Evolutionary conservation across 30 jellyfish, hydroid and myxozoan genomes (phyloP).

Genomic region (Mastigias papua): DNA sequence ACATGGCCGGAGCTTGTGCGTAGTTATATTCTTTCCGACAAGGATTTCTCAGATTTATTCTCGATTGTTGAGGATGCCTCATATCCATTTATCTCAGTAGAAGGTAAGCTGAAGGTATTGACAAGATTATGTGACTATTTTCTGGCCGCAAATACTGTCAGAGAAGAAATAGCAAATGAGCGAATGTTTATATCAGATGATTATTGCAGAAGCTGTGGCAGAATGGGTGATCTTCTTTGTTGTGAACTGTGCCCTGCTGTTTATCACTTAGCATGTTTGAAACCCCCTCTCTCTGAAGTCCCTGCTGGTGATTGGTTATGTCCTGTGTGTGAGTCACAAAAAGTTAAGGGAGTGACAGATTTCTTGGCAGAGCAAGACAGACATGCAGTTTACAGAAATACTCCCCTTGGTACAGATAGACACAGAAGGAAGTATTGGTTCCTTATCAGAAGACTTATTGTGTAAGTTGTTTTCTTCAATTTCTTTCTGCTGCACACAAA

Average conservation of each 20-base stretch:
- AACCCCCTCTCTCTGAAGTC: conserved; percentile 92
- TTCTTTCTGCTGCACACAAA: too few species aligned
- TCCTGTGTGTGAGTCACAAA: conserved; percentile 94
- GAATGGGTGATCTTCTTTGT: conserved; percentile 96
- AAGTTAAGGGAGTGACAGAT: conserved; percentile 93
- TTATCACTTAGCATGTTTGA: conserved; percentile 92
- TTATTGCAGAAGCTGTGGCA: conserved; percentile 92
- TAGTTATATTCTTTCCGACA: conserved; percentile 82
- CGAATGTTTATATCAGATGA: conserved; percentile 96
- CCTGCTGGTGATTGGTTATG: conserved; percentile 98
- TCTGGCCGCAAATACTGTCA: conserved; percentile 68
- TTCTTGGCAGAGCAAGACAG: conserved; percentile 83
- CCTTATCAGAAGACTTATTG: conserved; percentile 79
- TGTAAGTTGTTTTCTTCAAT: conserved; percentile 76
- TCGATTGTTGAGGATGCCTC: conserved; percentile 77
- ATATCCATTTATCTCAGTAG: conserved; percentile 85
- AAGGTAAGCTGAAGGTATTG: conserved; percentile 75
- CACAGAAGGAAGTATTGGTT: conserved; percentile 94
- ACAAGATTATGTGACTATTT: conserved; percentile 76
- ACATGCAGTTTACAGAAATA: conserved; percentile 81
- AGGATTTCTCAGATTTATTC: conserved; percentile 68
- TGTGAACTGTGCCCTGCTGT: conserved; percentile 98
- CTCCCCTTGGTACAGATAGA: conserved; percentile 93
- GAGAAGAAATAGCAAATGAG: conserved; percentile 95
- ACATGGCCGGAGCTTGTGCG: conserved; percentile 98